These are phyloP conservation scores for Zygothrica quintamaculata DNA, from an alignment of 2,888 invertebrate genomes.

Conservation along the genomic window DNA sequence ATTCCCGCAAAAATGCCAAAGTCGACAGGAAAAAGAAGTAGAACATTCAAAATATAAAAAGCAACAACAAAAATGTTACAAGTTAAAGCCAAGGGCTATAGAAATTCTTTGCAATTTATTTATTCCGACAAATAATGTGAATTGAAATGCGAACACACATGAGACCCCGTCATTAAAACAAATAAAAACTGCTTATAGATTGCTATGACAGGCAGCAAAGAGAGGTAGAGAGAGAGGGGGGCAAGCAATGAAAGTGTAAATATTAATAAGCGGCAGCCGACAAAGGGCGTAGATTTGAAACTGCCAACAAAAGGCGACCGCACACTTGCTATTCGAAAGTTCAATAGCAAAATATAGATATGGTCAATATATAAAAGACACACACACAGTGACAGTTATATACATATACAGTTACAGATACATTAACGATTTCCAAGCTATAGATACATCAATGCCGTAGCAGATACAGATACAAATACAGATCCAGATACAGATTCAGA, in stretches of 20 bases:
- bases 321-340: constrained; percentile 65
- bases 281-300: constrained; percentile 43
- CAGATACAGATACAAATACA: constrained; percentile 28
- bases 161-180: constrained; percentile 19
- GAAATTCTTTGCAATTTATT: constrained; percentile 29
- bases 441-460: constrained; percentile 4
- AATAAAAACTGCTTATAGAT: not conserved
- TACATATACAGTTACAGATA: constrained; percentile 15
- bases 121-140: constrained; percentile 52
- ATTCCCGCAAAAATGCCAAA: constrained; percentile 46
- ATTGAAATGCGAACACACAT: constrained; percentile 44
- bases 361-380: not conserved
- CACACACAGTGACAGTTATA: too few relatives aligned
- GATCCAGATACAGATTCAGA: constrained; percentile 40
- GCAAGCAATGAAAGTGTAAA: constrained; percentile 55
- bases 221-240: not conserved
- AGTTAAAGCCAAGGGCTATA: constrained; percentile 31
- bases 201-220: not conserved
- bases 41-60: constrained; percentile 31
- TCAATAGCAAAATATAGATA: constrained; percentile 34
- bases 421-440: constrained; percentile 16
- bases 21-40: constrained; percentile 20
- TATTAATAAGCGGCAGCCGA: constrained; percentile 55
- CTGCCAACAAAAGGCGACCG: constrained; percentile 47
- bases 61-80: constrained; percentile 52